Evolutionary conservation across 2,113 vertebrate genomes (phyloP).

Genomic region (Mellivora capensis): DNA sequence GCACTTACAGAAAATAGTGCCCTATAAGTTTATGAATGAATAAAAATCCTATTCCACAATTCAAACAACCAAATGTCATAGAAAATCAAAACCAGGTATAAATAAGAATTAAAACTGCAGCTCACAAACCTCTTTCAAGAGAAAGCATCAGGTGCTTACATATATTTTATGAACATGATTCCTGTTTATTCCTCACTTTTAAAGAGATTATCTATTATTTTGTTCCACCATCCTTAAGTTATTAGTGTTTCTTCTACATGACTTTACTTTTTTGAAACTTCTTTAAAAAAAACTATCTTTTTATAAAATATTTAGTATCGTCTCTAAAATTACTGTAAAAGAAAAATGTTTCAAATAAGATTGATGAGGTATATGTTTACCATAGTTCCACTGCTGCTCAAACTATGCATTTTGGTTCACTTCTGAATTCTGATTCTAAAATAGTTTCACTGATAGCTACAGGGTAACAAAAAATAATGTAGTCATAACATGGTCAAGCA

Average conservation of each 20-base stretch:
- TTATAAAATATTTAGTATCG: background rate
- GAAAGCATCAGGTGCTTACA: background rate
- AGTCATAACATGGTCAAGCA: background rate
- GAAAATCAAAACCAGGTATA: background rate
- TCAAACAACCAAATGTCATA: background rate
- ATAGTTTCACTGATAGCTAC: background rate
- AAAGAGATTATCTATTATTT: background rate
- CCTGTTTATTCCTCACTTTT: background rate
- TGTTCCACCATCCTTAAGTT: background rate
- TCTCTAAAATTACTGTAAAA: background rate
- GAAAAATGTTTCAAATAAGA: background rate
- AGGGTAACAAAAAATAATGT: background rate
- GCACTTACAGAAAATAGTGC: background rate
- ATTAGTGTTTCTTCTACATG: background rate
- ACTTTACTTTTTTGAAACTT: conserved; percentile 5
- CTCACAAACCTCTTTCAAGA: background rate
- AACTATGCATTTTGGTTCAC: background rate
- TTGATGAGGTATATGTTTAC: background rate
- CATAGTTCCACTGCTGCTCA: background rate
- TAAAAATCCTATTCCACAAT: background rate
- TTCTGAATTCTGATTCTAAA: background rate
- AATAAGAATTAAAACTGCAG: background rate
- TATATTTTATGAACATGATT: background rate
- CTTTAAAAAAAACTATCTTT: background rate
- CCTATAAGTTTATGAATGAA: background rate